Conservation (phyloP, 1,140 invertebrate genomes). For the Drosophila insularis region DNA sequence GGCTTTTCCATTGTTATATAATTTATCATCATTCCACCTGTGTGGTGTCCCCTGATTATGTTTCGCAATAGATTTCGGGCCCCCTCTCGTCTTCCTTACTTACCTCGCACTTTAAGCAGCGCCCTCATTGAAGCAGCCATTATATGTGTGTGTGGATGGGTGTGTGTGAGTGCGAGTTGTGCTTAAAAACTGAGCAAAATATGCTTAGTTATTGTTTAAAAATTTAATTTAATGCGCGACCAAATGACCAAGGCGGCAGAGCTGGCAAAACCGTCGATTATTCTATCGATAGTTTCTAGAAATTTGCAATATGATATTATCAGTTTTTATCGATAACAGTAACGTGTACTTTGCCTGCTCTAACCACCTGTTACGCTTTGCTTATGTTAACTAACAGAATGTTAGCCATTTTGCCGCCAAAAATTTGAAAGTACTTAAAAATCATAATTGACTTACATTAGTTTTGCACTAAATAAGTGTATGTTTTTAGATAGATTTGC, state of each 20-base stretch:
- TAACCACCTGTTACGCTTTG: background rate
- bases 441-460: too few relatives aligned
- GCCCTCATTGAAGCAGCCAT: conserved; percentile 80
- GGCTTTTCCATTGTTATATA: conserved; percentile 62
- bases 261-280: background rate
- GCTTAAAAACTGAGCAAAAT: conserved; percentile 61
- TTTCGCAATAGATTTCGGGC: conserved; percentile 58
- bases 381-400: background rate
- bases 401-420: background rate
- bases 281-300: conserved; percentile 9
- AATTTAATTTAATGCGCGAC: conserved; percentile 66
- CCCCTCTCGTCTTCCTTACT: conserved; percentile 31
- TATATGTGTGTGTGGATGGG: conserved; percentile 20
- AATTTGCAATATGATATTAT: too few relatives aligned
- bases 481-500: too few relatives aligned
- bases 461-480: too few relatives aligned
- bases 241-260: conserved; percentile 49
- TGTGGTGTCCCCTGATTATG: conserved; percentile 23
- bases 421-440: background rate
- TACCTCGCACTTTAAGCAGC: conserved; percentile 77
- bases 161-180: conserved; percentile 54
- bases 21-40: conserved; percentile 46
- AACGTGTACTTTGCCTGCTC: background rate
- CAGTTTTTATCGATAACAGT: too few relatives aligned
- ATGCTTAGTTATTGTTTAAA: conserved; percentile 60